phyloP scores from a whole-genome alignment of 2,888 invertebrate genomes.

The Chouioia cunea region DNA sequence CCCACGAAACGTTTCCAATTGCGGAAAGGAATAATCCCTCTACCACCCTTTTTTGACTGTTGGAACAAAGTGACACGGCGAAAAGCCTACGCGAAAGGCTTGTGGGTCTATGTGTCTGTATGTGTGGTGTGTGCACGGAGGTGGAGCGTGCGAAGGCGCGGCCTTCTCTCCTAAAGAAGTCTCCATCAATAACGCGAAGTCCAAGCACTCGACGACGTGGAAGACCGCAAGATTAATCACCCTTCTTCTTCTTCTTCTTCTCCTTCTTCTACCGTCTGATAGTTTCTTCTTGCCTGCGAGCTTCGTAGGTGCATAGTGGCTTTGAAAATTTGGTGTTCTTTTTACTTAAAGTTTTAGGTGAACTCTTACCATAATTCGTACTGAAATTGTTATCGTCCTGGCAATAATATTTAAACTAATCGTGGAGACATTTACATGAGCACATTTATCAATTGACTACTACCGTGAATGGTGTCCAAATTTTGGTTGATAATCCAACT shows the following conservation, averaged over 20 bases:
- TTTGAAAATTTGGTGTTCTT: too few species aligned
- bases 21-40: slow-evolving; percentile 20
- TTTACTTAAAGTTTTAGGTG: too few species aligned
- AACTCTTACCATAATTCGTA: too few species aligned
- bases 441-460: too few species aligned
- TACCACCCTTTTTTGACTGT: neutral
- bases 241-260: slow-evolving; percentile 65
- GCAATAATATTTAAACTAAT: too few species aligned
- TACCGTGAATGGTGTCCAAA: too few species aligned
- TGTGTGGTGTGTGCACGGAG: neutral
- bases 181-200: slow-evolving; percentile 69
- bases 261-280: slow-evolving; percentile 43
- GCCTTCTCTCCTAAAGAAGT: slow-evolving; percentile 61
- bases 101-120: neutral
- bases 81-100: slow-evolving; percentile 21
- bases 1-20: slow-evolving; percentile 4
- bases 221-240: slow-evolving; percentile 69
- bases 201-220: slow-evolving; percentile 66
- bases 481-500: too few species aligned
- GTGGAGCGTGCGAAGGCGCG: slow-evolving; percentile 37
- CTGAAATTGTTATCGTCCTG: too few species aligned
- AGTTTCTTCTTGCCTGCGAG: slow-evolving; percentile 17
- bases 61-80: slow-evolving; percentile 30
- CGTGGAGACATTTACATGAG: too few species aligned
- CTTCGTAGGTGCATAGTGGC: neutral